phyloP scores from a whole-genome alignment of 2,888 invertebrate species.

The Dascillus cervinus region DNA sequence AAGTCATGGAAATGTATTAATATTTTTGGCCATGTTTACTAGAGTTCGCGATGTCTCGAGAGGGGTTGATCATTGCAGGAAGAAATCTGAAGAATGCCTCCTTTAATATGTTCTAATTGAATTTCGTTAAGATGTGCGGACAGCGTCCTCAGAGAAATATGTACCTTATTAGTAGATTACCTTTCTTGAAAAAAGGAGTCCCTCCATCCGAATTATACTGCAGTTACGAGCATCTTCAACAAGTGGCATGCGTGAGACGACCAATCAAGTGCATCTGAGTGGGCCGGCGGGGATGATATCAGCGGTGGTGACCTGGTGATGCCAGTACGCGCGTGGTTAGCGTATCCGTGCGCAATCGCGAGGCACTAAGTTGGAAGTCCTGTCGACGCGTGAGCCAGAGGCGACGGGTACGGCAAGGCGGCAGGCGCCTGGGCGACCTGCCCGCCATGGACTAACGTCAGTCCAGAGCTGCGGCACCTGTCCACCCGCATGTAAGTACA shows the following conservation, averaged over 20 bases:
- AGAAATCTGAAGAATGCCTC: too few relatives aligned
- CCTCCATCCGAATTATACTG: too few relatives aligned
- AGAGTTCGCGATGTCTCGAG: too few relatives aligned
- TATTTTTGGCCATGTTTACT: too few relatives aligned
- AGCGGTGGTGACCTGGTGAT: slow-evolving; percentile 28
- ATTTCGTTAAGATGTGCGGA: too few relatives aligned
- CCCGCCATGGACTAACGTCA: slow-evolving; percentile 34
- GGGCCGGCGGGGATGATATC: slow-evolving; percentile 36
- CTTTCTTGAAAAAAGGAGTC: too few relatives aligned
- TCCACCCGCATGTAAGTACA: slow-evolving; percentile 34
- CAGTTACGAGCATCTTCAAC: slow-evolving; percentile 10
- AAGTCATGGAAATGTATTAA: too few relatives aligned
- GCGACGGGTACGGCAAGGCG: slow-evolving; percentile 41
- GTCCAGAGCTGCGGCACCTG: slow-evolving; percentile 35
- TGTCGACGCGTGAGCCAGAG: slow-evolving; percentile 33
- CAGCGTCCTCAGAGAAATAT: too few relatives aligned
- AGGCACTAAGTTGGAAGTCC: slow-evolving; percentile 15
- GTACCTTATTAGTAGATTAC: too few relatives aligned
- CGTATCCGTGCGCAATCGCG: slow-evolving; percentile 36
- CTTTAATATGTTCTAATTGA: too few relatives aligned
- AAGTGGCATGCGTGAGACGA: slow-evolving; percentile 34
- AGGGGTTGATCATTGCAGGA: too few relatives aligned
- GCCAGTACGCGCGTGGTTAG: slow-evolving; percentile 34
- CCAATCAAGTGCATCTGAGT: slow-evolving; percentile 31
- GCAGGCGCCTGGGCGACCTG: slow-evolving; percentile 36